These are phyloP conservation scores for Psittacula derbiana DNA, from an alignment of 2,797 vertebrate species.

Conservation along the genomic window DNA sequence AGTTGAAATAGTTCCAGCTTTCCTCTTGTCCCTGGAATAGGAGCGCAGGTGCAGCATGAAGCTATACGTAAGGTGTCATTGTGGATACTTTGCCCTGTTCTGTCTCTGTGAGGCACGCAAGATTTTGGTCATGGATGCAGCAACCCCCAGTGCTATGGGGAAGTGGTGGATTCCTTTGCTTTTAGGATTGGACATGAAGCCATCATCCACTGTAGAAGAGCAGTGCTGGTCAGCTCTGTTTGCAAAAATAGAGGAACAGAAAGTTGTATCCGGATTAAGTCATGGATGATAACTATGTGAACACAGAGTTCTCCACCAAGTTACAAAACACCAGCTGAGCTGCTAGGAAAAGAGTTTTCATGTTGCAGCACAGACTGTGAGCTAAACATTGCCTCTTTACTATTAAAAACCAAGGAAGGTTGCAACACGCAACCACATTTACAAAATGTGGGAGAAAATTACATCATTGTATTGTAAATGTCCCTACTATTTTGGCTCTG, in stretches of 20 bases:
- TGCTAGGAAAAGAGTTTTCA: background rate
- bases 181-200: background rate
- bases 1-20: background rate
- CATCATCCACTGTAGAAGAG: background rate
- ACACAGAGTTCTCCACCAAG: background rate
- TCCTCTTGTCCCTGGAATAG: background rate
- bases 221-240: background rate
- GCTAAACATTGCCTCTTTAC: background rate
- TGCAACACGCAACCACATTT: constrained; percentile 44
- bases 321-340: constrained; percentile 47
- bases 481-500: background rate
- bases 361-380: background rate
- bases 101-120: fast-evolving
- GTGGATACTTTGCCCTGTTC: background rate
- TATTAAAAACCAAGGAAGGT: constrained; percentile 33
- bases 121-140: background rate
- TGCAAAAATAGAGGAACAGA: constrained; percentile 50
- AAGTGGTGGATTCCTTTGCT: background rate
- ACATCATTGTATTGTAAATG: constrained; percentile 49
- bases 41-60: background rate
- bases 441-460: constrained; percentile 42
- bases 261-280: background rate
- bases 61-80: background rate
- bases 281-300: background rate
- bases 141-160: fast-evolving